Conservation (phyloP, 2,113 vertebrate genomes). For the Jaculus jaculus region DNA sequence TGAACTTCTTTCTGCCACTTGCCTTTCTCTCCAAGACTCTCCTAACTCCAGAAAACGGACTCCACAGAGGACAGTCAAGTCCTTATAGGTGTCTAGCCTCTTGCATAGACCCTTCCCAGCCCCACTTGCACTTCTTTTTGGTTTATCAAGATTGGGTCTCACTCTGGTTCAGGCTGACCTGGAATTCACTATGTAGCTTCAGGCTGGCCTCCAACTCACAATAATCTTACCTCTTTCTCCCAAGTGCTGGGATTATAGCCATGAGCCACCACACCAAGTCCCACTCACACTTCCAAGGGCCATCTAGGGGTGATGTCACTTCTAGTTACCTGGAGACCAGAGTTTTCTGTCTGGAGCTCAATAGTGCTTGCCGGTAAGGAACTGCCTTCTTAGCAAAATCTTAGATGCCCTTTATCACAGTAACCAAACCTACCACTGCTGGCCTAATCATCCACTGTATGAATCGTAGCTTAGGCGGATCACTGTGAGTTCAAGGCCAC, state of each 20-base stretch:
- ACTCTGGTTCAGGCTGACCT: too few species aligned
- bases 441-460: rapidly evolving
- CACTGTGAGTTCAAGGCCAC: too few species aligned
- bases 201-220: too few species aligned
- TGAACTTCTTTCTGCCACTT: neutral
- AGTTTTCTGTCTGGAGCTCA: neutral
- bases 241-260: too few species aligned
- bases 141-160: too few species aligned
- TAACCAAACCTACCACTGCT: neutral
- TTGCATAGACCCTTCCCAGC: rapidly evolving
- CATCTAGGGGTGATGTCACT: rapidly evolving
- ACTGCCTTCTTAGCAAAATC: too few species aligned
- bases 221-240: too few species aligned
- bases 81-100: neutral
- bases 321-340: neutral
- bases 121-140: too few species aligned
- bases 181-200: too few species aligned
- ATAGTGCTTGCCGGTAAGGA: neutral
- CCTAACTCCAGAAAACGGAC: neutral
- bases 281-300: neutral
- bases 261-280: too few species aligned
- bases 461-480: too few species aligned
- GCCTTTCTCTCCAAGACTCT: neutral
- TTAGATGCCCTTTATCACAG: neutral
- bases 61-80: neutral